Conservation (phyloP, 1,140 invertebrate species). For the Drosophila kepulauana region DNA sequence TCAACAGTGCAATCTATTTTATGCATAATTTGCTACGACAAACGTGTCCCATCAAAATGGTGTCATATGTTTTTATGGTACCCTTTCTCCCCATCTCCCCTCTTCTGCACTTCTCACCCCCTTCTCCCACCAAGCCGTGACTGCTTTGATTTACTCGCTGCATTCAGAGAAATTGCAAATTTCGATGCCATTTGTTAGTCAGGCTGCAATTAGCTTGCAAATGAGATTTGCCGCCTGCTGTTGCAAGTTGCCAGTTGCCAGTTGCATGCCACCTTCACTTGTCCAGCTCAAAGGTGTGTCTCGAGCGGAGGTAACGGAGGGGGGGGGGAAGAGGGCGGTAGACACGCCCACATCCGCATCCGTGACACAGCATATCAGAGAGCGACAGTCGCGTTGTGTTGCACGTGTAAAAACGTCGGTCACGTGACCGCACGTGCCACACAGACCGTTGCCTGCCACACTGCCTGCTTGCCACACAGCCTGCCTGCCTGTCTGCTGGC, state of each 20-base stretch:
- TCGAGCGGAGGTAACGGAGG: not conserved
- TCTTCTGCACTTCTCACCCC: not conserved
- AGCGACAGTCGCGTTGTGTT: slow-evolving; percentile 12
- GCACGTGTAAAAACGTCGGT: slow-evolving; percentile 72
- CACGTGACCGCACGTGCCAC: slow-evolving; percentile 74
- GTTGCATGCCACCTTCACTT: slow-evolving; percentile 31
- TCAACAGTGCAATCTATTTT: slow-evolving; percentile 72
- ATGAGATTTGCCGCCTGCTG: slow-evolving; percentile 48
- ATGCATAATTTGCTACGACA: slow-evolving; percentile 68
- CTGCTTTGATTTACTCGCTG: slow-evolving; percentile 30
- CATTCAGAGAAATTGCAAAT: slow-evolving; percentile 29
- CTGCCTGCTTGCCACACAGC: not conserved
- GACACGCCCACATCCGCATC: slow-evolving; percentile 58
- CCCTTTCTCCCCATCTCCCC: not conserved
- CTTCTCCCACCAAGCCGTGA: too few species aligned
- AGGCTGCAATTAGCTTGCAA: slow-evolving; percentile 71
- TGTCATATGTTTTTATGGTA: slow-evolving; percentile 77
- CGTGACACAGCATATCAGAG: slow-evolving; percentile 40
- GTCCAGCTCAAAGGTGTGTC: slow-evolving; percentile 35
- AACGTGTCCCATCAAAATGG: slow-evolving; percentile 66
- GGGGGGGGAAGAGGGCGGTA: not conserved
- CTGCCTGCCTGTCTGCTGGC: slow-evolving; percentile 19
- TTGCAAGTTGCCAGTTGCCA: slow-evolving; percentile 4
- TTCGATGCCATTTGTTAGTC: slow-evolving; percentile 55
- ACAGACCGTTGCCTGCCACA: not conserved